phyloP scores from a whole-genome alignment of 2,888 invertebrate species.

The Nephrotoma guestfalica region DNA sequence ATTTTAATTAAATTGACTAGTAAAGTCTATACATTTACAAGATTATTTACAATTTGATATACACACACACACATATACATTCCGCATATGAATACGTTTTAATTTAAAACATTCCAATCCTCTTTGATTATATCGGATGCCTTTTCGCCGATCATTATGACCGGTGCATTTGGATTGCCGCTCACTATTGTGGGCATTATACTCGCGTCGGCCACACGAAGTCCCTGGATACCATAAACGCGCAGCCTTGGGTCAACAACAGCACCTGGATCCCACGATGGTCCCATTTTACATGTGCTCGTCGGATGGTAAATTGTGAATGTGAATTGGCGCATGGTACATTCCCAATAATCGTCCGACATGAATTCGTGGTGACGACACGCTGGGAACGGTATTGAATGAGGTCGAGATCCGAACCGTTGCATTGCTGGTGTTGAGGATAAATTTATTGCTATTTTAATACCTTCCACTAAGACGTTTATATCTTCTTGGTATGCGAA shows the following conservation, averaged over 20 bases:
- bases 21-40: neutral
- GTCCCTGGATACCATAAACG: conserved; percentile 61
- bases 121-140: conserved; percentile 80
- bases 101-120: conserved; percentile 44
- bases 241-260: conserved; percentile 65
- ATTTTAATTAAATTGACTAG: neutral
- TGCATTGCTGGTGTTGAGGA: conserved; percentile 70
- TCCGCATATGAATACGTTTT: neutral
- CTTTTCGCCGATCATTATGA: conserved; percentile 84
- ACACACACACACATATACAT: neutral
- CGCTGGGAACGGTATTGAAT: conserved; percentile 67
- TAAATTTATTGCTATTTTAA: conserved; percentile 66
- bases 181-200: conserved; percentile 82
- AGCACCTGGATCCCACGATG: conserved; percentile 53
- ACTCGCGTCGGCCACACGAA: conserved; percentile 71
- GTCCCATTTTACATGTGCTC: conserved; percentile 80
- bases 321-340: conserved; percentile 62
- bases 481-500: conserved; percentile 75
- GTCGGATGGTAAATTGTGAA: conserved; percentile 78
- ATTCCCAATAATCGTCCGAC: conserved; percentile 78
- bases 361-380: conserved; percentile 57
- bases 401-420: conserved; percentile 62
- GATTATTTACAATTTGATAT: neutral
- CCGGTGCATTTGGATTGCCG: conserved; percentile 80
- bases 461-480: conserved; percentile 63